Base-by-base conservation (phyloP, 1,140 invertebrate species). In the Drosophila grimshawi region DNA sequence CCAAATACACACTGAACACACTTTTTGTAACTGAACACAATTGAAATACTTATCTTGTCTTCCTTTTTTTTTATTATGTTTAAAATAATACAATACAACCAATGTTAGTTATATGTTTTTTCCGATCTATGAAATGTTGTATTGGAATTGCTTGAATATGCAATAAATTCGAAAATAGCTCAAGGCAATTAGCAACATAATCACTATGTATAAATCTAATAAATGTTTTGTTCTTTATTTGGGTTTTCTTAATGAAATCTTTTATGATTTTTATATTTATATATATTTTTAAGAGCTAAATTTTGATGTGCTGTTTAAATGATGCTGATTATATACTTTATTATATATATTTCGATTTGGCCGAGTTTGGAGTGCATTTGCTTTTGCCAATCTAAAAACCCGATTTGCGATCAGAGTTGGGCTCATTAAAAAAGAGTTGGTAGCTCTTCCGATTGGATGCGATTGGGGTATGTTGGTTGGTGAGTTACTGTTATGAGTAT, bases 401-500 rank as follows among this genome's bases (percentile, higher is more conserved):
- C 19, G 19, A 19, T 41, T 45, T 39, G 48, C 35, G 46, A 48
- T 39, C 64, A 27, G 30, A 51, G 37, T 32, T 55, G 45, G n/a
- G 61, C 61, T 71, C 68, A 71, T 71, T 71, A 71, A 71, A 65
- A 59, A 65, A 59, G 45, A 59, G 37, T 65, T 49, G 46, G 37
- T 11, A 49, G 59, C 45, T 35, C 10, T 45, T 57, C 33, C 33
- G 33, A 33, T 33, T 4, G 3, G 33, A 33, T 30, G 39, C 27
- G 27, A 49, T 49, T 48, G 43, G 5, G 8, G 19, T 30, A 1
- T 29, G 29, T 11, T n/a, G 37, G 39, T 52, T 46, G 29, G 64
- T 83, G 83, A 86, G 65, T 88, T 86, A 86, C 43, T 86, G 76
- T 86, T 88, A 86, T 77, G 79, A 86, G 86, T 88, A 88, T 86